These are phyloP conservation scores for Aplocera efformata DNA, from an alignment of 2,888 invertebrate species.

Conservation along the genomic window DNA sequence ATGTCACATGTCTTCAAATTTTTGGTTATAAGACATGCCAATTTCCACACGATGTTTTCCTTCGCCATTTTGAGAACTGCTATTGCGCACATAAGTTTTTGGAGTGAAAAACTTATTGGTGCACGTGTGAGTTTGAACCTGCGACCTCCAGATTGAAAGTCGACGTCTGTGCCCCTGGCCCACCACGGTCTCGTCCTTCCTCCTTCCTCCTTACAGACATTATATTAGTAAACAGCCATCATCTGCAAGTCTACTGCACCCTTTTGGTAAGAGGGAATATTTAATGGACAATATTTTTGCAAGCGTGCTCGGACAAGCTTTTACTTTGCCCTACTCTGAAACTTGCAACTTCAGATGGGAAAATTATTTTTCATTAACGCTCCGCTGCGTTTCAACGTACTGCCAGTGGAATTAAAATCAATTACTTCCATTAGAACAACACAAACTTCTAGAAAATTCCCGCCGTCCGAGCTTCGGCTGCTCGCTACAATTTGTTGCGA, in stretches of 20 bases:
- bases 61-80: too few species aligned
- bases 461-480: constrained; percentile 27
- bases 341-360: constrained; percentile 58
- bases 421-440: constrained; percentile 60
- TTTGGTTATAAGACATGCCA: too few species aligned
- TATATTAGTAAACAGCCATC: constrained; percentile 26
- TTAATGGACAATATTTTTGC: constrained; percentile 53
- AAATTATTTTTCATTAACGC: constrained; percentile 75
- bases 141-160: too few species aligned
- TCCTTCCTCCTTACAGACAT: too few species aligned
- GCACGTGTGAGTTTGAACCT: too few species aligned
- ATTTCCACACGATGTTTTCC: too few species aligned
- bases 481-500: constrained; percentile 38
- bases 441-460: constrained; percentile 56
- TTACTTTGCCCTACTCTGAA: constrained; percentile 43
- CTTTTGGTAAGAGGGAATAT: constrained; percentile 38
- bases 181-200: too few species aligned
- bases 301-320: constrained; percentile 25
- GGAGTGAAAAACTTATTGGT: too few species aligned
- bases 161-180: too few species aligned
- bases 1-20: too few species aligned
- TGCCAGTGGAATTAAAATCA: constrained; percentile 67
- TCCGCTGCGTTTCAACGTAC: constrained; percentile 58
- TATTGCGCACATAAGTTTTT: too few species aligned
- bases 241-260: constrained; percentile 34